phyloP scores from a whole-genome alignment of 2,888 invertebrate genomes.

The Perithous albicinctus region DNA sequence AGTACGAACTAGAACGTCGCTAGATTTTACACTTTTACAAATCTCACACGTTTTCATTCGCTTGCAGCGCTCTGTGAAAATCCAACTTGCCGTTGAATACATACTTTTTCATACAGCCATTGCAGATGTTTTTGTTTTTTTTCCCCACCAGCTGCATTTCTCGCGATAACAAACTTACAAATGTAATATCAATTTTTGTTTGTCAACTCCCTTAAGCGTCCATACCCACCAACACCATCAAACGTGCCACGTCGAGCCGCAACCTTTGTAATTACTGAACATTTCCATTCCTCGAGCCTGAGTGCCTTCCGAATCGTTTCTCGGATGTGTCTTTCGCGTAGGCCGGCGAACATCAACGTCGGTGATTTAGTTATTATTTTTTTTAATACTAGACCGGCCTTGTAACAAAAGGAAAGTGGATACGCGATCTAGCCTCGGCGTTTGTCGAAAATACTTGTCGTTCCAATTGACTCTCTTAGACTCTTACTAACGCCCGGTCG shows the following conservation, averaged over 20 bases:
- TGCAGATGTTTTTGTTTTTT: constrained; percentile 12
- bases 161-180: constrained; percentile 58
- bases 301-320: constrained; percentile 43
- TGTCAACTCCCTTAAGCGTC: constrained; percentile 7
- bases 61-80: constrained; percentile 19
- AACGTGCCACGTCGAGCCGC: not conserved
- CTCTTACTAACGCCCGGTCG: constrained; percentile 10
- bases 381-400: constrained; percentile 68
- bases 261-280: constrained; percentile 16
- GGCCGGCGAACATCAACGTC: constrained; percentile 72
- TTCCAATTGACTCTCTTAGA: constrained; percentile 18
- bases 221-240: not conserved
- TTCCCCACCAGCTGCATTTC: constrained; percentile 7
- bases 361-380: constrained; percentile 58
- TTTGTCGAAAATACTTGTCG: constrained; percentile 44
- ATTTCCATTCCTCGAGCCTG: constrained; percentile 21
- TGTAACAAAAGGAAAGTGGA: constrained; percentile 68
- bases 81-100: constrained; percentile 18
- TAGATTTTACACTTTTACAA: constrained; percentile 29
- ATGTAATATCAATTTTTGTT: constrained; percentile 58
- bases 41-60: constrained; percentile 21
- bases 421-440: constrained; percentile 54
- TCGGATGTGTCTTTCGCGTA: constrained; percentile 61
- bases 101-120: constrained; percentile 12
- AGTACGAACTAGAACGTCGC: constrained; percentile 59